Percentiles rank a stretch among this genome's conserved stretches.
Conservation (phyloP, 2,797 vertebrate genomes). For the Nasua narica region DNA sequence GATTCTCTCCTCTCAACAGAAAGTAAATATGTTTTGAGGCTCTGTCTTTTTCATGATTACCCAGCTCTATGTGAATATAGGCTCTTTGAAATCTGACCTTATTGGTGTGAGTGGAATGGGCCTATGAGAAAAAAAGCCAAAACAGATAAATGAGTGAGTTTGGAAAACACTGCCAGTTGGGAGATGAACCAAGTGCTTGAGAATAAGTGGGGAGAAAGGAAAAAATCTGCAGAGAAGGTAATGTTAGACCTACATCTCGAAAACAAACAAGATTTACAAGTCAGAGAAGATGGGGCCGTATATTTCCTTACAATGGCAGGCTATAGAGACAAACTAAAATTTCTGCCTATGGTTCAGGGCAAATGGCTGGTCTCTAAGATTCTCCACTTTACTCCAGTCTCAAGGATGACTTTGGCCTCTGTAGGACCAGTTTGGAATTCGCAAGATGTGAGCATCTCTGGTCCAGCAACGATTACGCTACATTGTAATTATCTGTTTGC, state of each 20-base stretch:
- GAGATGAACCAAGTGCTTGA: neutral
- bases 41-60: neutral
- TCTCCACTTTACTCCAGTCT: neutral
- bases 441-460: neutral
- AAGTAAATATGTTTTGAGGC: conserved; percentile 43
- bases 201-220: neutral
- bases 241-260: neutral
- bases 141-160: neutral
- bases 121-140: neutral
- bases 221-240: neutral
- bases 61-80: neutral
- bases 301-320: neutral
- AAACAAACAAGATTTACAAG: neutral
- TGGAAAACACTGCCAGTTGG: neutral
- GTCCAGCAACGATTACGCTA: rapidly evolving
- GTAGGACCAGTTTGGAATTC: neutral
- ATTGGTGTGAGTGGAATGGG: neutral
- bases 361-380: neutral
- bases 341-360: neutral
- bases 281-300: neutral
- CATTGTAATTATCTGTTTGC: neutral
- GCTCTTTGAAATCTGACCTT: neutral
- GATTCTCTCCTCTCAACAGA: conserved; percentile 51
- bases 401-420: neutral
- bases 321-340: neutral